phyloP scores from a whole-genome alignment of 2,113 vertebrate genomes.

The pig (Sus scrofa) region T2T-Sscrofa CM000813.6:91715001-91715500 shows the following conservation, averaged over 20 bases:
- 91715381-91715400: neutral
- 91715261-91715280: too few species aligned
- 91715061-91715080: neutral
- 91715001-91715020: constrained; percentile 67
- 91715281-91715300: neutral
- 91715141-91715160: constrained; percentile 53
- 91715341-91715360: neutral
- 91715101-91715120: neutral
- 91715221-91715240: neutral
- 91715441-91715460: neutral
- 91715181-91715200: constrained; percentile 60
- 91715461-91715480: neutral
- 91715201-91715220: constrained; percentile 5
- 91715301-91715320: neutral
- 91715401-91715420: neutral
- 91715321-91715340: neutral
- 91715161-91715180: constrained; percentile 62
- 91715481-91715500: neutral
- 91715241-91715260: rapidly evolving
- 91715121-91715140: constrained; percentile 45
- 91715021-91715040: neutral
- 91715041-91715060: neutral
- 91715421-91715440: neutral
- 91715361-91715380: neutral
- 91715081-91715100: neutral